Evolutionary conservation across 2,797 vertebrate species (phyloP).

Genomic region (Anguilla marmorata): DNA sequence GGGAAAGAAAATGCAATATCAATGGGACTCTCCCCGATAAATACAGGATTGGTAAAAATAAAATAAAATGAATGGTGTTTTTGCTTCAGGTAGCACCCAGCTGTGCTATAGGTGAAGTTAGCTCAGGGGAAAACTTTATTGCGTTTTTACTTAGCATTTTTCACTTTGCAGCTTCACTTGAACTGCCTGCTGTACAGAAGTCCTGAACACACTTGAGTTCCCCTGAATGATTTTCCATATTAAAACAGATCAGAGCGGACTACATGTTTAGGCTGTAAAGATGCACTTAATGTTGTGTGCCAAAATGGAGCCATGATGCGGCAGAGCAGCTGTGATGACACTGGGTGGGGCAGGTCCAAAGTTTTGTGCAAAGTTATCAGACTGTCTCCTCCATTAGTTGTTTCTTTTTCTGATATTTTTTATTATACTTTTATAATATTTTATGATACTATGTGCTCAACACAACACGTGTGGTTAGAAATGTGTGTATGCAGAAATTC

Average conservation of each 20-base stretch:
- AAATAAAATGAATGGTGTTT: neutral
- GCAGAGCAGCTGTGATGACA: neutral
- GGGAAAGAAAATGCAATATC: neutral
- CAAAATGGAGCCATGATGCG: neutral
- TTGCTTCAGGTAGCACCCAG: neutral
- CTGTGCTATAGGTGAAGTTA: neutral
- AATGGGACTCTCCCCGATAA: neutral
- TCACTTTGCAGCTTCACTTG: neutral
- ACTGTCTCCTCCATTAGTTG: no score
- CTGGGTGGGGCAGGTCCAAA: neutral
- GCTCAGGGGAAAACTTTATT: neutral
- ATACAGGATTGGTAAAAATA: neutral
- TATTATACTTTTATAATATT: no score
- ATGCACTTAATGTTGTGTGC: neutral
- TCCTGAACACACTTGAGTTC: neutral
- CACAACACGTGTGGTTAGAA: no score
- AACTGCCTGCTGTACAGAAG: neutral
- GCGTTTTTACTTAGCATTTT: neutral
- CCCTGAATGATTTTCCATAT: neutral
- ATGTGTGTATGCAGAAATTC: no score
- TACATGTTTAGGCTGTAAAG: neutral
- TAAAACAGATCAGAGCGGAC: neutral
- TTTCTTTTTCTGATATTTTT: no score
- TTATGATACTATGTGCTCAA: no score
- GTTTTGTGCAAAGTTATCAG: neutral